Evolutionary conservation across 2,113 vertebrate species (phyloP).

Genomic region (Hyperopisus bebe): DNA sequence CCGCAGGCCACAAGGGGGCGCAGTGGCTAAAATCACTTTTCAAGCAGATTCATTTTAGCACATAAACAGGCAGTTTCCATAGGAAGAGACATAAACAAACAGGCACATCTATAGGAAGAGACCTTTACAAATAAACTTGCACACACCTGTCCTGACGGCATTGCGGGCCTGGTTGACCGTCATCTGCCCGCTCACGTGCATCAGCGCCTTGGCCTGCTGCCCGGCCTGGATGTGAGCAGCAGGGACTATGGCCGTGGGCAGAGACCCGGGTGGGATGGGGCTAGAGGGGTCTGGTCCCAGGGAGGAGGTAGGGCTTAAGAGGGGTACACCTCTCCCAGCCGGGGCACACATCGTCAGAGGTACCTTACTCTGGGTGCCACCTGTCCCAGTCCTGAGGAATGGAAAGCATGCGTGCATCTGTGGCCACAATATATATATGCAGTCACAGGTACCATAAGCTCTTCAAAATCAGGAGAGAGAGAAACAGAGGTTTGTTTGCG

Average conservation of each 20-base stretch:
- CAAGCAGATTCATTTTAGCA: neutral
- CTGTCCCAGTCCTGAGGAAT: conserved; percentile 67
- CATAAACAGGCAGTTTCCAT: neutral
- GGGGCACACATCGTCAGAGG: conserved; percentile 71
- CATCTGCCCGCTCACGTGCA: conserved; percentile 89
- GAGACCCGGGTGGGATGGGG: conserved; percentile 43
- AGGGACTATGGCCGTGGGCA: conserved; percentile 68
- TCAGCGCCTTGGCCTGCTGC: conserved; percentile 80
- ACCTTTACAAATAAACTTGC: neutral
- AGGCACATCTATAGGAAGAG: neutral
- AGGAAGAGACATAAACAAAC: neutral
- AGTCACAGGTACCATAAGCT: neutral
- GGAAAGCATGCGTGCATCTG: conserved; percentile 2
- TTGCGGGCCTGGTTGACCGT: conserved; percentile 93
- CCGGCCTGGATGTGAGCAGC: conserved; percentile 77
- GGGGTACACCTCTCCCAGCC: conserved; percentile 69
- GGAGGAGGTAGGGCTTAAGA: conserved; percentile 72
- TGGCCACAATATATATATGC: neutral
- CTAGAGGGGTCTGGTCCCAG: conserved; percentile 61
- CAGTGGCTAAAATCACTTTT: neutral
- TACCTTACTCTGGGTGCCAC: conserved; percentile 75
- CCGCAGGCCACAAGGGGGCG: neutral
- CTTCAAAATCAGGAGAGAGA: neutral
- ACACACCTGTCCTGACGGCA: conserved; percentile 81
- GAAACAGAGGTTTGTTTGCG: neutral